A percentile compares a stretch with the other conserved stretches of the same genome.
phyloP scores from a whole-genome alignment of 2,888 invertebrate species.

The Dasypolia templi region DNA sequence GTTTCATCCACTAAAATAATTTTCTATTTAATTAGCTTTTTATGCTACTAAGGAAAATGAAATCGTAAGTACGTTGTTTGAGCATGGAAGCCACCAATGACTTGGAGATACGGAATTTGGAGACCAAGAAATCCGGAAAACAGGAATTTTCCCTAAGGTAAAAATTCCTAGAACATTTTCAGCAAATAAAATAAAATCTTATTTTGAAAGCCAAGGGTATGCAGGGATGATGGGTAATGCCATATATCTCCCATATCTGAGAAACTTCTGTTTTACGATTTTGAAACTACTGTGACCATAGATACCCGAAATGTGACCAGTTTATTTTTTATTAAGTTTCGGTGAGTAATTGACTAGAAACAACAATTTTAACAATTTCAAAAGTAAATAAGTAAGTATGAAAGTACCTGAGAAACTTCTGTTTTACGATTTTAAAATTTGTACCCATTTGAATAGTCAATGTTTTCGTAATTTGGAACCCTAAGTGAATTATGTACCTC shows the following conservation, averaged over 20 bases:
- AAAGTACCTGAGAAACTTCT: not conserved
- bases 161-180: not conserved
- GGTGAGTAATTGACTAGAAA: too few relatives aligned
- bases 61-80: not conserved
- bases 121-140: not conserved
- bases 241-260: not conserved
- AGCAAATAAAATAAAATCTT: not conserved
- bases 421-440: not conserved
- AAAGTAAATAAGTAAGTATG: too few relatives aligned
- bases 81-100: not conserved
- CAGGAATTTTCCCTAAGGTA: not conserved
- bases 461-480: not conserved
- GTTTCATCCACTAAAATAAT: not conserved
- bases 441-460: not conserved
- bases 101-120: not conserved
- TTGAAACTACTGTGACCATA: too few relatives aligned
- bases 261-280: not conserved
- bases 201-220: not conserved
- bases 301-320: too few relatives aligned
- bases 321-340: too few relatives aligned
- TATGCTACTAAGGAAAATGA: not conserved
- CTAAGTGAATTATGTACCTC: not conserved
- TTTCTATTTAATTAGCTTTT: not conserved
- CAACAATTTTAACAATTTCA: too few relatives aligned
- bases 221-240: not conserved